A percentile compares a stretch with the other conserved stretches of the same genome.
phyloP scores from a whole-genome alignment of 1,140 invertebrate genomes.

The Leptoteleia sp. region DNA sequence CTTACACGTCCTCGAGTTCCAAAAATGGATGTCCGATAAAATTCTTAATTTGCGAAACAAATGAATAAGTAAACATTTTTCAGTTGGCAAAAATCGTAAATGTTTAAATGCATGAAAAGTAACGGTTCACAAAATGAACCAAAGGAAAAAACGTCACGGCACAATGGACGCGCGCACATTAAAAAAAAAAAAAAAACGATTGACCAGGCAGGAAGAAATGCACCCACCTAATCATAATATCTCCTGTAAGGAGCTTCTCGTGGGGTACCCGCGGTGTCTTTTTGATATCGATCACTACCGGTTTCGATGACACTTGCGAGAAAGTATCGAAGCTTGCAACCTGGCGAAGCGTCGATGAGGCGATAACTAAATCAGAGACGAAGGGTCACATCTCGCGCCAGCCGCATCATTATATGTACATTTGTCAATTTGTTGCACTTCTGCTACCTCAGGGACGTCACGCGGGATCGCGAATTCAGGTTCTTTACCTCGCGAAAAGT shows the following conservation, averaged over 20 bases:
- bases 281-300: slow-evolving; percentile 63
- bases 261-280: slow-evolving; percentile 48
- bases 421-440: slow-evolving; percentile 77
- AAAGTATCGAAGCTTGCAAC: slow-evolving; percentile 63
- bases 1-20: too few species aligned
- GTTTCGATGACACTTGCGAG: slow-evolving; percentile 48
- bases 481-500: slow-evolving; percentile 44
- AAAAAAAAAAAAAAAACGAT: background rate
- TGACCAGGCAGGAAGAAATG: slow-evolving; percentile 7
- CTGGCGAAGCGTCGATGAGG: slow-evolving; percentile 72
- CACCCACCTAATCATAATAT: slow-evolving; percentile 81
- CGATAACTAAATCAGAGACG: slow-evolving; percentile 77
- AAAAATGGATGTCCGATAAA: too few species aligned
- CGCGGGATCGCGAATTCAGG: slow-evolving; percentile 69
- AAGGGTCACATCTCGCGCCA: slow-evolving; percentile 75
- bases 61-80: too few species aligned
- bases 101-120: too few species aligned
- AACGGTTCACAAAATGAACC: too few species aligned
- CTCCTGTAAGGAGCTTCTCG: slow-evolving; percentile 69
- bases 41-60: too few species aligned
- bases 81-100: too few species aligned
- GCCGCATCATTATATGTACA: slow-evolving; percentile 69
- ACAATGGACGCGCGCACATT: slow-evolving; percentile 23
- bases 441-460: slow-evolving; percentile 74
- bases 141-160: too few species aligned